phyloP scores from a whole-genome alignment of 2,888 invertebrate genomes.

The Baronia brevicornis region DNA sequence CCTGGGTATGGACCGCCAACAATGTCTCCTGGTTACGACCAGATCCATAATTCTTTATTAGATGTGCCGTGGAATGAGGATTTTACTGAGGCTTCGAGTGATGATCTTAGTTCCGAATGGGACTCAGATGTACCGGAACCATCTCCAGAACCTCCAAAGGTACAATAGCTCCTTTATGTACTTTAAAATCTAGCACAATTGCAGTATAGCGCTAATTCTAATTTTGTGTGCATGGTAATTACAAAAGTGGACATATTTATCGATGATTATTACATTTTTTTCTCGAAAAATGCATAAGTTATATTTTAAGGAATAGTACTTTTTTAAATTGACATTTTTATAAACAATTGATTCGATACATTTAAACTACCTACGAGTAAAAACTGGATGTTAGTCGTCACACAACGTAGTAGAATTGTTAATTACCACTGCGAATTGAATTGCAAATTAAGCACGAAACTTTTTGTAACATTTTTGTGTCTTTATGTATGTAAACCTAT shows the following conservation, averaged over 20 bases:
- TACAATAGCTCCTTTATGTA: conserved; percentile 21
- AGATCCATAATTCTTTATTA: conserved; percentile 84
- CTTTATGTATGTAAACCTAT: conserved; percentile 8
- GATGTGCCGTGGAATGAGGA: conserved; percentile 86
- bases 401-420: conserved; percentile 22
- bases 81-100: conserved; percentile 92
- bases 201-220: background rate
- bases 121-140: conserved; percentile 86
- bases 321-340: conserved; percentile 10
- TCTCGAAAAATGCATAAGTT: conserved; percentile 5
- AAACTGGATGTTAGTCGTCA: conserved; percentile 16
- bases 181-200: background rate
- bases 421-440: conserved; percentile 23
- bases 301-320: too few relatives aligned
- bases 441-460: conserved; percentile 24
- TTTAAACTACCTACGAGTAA: conserved; percentile 13
- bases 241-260: background rate
- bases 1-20: conserved; percentile 64
- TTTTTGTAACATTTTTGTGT: conserved; percentile 15
- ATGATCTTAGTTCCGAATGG: conserved; percentile 94
- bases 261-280: conserved; percentile 1
- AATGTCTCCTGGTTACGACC: conserved; percentile 82
- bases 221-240: background rate
- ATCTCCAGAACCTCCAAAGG: conserved; percentile 57
- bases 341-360: conserved; percentile 7